Base-by-base conservation (phyloP, 2,113 vertebrate species). In the Podarcis cretensis region DNA sequence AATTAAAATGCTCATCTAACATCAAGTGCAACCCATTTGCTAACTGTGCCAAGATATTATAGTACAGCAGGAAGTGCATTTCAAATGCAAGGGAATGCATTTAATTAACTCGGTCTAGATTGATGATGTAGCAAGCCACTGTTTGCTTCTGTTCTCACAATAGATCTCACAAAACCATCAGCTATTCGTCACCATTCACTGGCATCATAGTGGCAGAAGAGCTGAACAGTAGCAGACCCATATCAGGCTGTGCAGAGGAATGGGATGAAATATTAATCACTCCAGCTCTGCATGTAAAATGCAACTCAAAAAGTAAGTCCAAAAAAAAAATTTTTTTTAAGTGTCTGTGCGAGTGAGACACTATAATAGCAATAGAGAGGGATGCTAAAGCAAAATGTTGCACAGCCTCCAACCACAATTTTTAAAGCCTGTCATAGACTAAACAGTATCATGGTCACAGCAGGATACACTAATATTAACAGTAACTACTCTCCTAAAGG, bases 211-310 rank as follows among this genome's bases (percentile, higher is more conserved):
- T 84, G 94, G 85, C 89, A 78, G 65, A 86, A 91, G 92, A 95
- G 23, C 85, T 93, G 91, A 95, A 94, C 88, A 84, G 93, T 86
- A 79, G 65, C 40, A 92, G 57, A 21, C 20, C 81, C 54, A 14
- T 87, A 94, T 92, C 89, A 89, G 80, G 90, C 90, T 92, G 91
- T 90, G 94, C 91, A 90, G 90, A 94, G 95, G 85, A 95, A 94
- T 75, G 37, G 57, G 90, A 96, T 97, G 87, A 95, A 97, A 97
- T 96, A 97, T 97, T 96, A 95, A 97, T 96, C 93, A 94, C 84
- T 84, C 66, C 4, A 85, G 77, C 91, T 91, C 93, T 90, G 87
- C 93, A 96, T 92, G 93, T 90, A 95, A 97, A 97, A 95, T 92
- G 75, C 86, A 95, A 94, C 93, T 93, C 94, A 95, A 96, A 94